Evolutionary conservation across 1,140 invertebrate species (phyloP).

Genomic region (Andricus grossulariae): DNA sequence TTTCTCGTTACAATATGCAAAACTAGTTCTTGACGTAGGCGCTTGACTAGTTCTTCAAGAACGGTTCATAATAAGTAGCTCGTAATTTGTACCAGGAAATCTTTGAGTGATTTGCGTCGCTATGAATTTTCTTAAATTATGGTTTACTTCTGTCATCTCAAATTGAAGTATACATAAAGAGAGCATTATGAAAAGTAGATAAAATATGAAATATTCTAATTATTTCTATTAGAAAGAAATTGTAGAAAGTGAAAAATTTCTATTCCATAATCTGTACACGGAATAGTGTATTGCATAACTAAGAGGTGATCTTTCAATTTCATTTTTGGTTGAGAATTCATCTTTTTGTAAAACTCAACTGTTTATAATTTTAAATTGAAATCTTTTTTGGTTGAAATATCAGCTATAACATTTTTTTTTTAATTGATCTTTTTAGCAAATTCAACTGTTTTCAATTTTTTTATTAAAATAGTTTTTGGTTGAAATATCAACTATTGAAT

Average conservation of each 20-base stretch:
- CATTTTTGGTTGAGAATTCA: no score
- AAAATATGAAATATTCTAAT: background rate
- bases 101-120: background rate
- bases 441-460: no score
- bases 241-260: background rate
- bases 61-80: conserved; percentile 1
- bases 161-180: background rate
- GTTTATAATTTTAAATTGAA: no score
- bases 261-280: background rate
- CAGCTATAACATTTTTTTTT: no score
- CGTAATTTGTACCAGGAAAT: conserved; percentile 4
- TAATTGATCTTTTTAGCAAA: no score
- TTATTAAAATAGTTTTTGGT: no score
- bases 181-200: background rate
- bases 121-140: conserved; percentile 8
- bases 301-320: no score
- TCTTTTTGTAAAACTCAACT: no score
- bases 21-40: conserved; percentile 25
- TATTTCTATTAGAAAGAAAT: background rate
- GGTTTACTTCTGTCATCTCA: background rate
- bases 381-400: no score
- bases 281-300: background rate
- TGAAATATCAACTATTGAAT: no score
- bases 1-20: conserved; percentile 31
- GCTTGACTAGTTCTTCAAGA: conserved; percentile 27